Conservation (phyloP, 2,888 invertebrate genomes). For the Ditylenchus weischeri region DNA sequence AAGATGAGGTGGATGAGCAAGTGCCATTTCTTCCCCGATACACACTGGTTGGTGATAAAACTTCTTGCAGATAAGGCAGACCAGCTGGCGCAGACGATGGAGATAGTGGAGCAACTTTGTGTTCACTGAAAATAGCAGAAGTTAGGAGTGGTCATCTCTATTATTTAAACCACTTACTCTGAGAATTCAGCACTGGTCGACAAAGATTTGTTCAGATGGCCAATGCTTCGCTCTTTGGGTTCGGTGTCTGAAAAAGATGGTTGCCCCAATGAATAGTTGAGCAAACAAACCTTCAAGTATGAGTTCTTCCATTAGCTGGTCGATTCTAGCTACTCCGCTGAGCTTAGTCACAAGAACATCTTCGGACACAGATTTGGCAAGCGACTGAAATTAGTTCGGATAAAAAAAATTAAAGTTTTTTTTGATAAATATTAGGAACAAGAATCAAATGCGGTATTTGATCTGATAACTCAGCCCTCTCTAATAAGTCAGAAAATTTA, state of each 20-base stretch:
- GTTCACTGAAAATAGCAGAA: not conserved
- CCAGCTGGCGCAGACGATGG: constrained; percentile 23
- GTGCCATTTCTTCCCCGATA: constrained; percentile 13
- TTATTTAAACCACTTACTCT: constrained; percentile 14
- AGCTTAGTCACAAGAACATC: constrained; percentile 56
- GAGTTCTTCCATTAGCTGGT: constrained; percentile 56
- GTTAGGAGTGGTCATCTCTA: not conserved
- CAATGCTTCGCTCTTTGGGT: constrained; percentile 20
- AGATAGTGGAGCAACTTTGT: constrained; percentile 17
- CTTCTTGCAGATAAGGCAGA: not conserved
- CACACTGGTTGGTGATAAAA: constrained; percentile 8
- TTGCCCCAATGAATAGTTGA: no score
- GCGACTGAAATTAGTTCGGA: constrained; percentile 43
- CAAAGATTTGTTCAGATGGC: constrained; percentile 25
- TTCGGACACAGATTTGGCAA: constrained; percentile 54
- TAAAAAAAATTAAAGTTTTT: no score
- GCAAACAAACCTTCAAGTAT: constrained; percentile 46
- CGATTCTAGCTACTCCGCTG: constrained; percentile 52
- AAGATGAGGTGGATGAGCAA: constrained; percentile 17
- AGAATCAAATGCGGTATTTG: no score
- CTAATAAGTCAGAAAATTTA: no score
- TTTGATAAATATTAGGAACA: no score
- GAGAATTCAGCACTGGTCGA: constrained; percentile 18
- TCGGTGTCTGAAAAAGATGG: constrained; percentile 23
- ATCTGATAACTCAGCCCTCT: no score